These are phyloP conservation scores for Ectobius pallidus DNA, from an alignment of 2,888 invertebrate genomes.

Conservation along the genomic window DNA sequence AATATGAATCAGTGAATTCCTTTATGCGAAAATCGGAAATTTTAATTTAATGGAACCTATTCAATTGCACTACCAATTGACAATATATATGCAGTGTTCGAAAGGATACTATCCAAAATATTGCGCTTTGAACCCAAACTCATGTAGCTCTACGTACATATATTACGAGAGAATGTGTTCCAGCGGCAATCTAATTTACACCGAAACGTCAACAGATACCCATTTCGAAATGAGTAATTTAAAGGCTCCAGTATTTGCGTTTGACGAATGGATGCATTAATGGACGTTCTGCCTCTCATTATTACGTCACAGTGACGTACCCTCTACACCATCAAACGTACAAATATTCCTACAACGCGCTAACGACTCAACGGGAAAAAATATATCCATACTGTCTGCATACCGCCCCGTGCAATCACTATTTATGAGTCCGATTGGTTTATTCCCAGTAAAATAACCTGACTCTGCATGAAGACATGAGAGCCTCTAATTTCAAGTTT, in stretches of 20 bases:
- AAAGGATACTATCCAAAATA: neutral
- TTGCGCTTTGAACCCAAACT: neutral
- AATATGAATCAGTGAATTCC: too few species aligned
- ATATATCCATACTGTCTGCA: neutral
- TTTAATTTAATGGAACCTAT: too few species aligned
- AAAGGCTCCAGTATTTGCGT: conserved; percentile 15
- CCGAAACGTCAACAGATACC: conserved; percentile 1
- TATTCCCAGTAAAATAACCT: too few species aligned
- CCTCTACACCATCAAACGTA: neutral
- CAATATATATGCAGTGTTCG: too few species aligned
- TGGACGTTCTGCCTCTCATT: neutral
- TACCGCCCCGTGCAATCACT: too few species aligned
- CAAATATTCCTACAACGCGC: neutral
- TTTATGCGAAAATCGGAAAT: too few species aligned
- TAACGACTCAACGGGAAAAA: neutral
- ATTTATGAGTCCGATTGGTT: too few species aligned
- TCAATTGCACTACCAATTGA: too few species aligned
- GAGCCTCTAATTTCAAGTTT: too few species aligned
- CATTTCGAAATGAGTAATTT: conserved; percentile 19
- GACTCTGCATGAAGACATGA: too few species aligned
- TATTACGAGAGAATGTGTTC: neutral
- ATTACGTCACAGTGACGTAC: neutral
- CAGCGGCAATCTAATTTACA: conserved; percentile 13
- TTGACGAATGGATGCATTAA: conserved; percentile 16
- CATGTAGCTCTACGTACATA: neutral